Evolutionary conservation across 2,888 invertebrate species (phyloP).

Genomic region (Zele albiditarsus): DNA sequence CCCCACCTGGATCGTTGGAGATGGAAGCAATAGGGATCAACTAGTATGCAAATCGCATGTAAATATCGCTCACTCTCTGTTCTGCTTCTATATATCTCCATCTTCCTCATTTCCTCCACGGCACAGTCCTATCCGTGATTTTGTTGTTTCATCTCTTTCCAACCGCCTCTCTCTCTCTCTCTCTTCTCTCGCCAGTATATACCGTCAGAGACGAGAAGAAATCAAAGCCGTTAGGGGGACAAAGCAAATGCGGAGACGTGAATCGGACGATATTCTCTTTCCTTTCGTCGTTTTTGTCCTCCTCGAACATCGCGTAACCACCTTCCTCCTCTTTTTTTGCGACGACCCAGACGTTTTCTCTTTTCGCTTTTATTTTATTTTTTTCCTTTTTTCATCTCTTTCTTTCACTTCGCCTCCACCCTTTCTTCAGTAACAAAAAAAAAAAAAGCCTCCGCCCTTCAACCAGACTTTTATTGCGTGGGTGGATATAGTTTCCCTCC

Average conservation of each 20-base stretch:
- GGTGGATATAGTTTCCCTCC: slow-evolving; percentile 31
- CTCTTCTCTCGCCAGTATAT: slow-evolving; percentile 33
- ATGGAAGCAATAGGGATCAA: slow-evolving; percentile 74
- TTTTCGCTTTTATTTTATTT: slow-evolving; percentile 24
- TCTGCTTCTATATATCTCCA: slow-evolving; percentile 59
- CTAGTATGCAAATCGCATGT: slow-evolving; percentile 74
- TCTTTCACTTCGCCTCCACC: slow-evolving; percentile 19
- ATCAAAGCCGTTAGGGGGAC: slow-evolving; percentile 67
- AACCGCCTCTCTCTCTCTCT: slow-evolving; percentile 23
- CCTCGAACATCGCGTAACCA: slow-evolving; percentile 41
- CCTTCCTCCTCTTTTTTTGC: slow-evolving; percentile 27
- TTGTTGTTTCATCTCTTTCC: slow-evolving; percentile 33
- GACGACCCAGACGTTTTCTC: slow-evolving; percentile 40
- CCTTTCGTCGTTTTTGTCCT: slow-evolving; percentile 49
- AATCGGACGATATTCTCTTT: slow-evolving; percentile 62
- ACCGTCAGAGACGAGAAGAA: slow-evolving; percentile 64
- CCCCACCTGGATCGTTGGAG: slow-evolving; percentile 69
- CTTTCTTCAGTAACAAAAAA: slow-evolving; percentile 20
- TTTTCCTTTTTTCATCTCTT: slow-evolving; percentile 18
- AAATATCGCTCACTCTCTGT: slow-evolving; percentile 72
- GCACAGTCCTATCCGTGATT: slow-evolving; percentile 49
- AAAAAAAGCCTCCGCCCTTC: slow-evolving; percentile 6
- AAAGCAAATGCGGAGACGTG: slow-evolving; percentile 65
- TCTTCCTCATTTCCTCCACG: slow-evolving; percentile 52
- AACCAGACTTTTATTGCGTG: slow-evolving; percentile 37